Evolutionary conservation across 1,140 invertebrate genomes (phyloP), one percentile per base, ranked within the genome.

Genomic region (Caenorhabditis inopinata): DNA sequence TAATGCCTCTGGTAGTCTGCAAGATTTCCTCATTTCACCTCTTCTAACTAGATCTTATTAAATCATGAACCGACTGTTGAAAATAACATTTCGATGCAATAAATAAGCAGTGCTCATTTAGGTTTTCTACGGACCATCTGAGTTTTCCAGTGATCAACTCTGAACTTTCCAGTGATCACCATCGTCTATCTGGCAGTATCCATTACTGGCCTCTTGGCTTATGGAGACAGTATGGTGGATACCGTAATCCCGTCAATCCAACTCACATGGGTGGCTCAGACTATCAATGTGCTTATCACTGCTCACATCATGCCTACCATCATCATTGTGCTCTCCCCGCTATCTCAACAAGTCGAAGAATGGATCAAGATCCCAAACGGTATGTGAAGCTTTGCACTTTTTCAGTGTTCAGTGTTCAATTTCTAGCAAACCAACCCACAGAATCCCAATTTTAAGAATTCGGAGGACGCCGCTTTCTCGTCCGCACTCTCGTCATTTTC

Each of bases 401-500:
- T 51, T 5, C 16, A 51, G 23, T 51, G n/a, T n/a, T 25, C 7
- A 51, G 23, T 18, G 5, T 18, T 51, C 5, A 51, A 51, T 18
- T n/a, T 51, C 18, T n/a, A n/a, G 48, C 18, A 9, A 9, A 51
- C 18, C n/a, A n/a, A n/a, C n/a, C n/a, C n/a, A n/a, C n/a, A n/a
- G n/a, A 51, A 25, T 21, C 14, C 12, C 23, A 7, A 27, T 18
- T 58, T 91, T 91, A 79, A 96, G 94, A 91, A 38, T 96, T 97
- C 85, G 92, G 92, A 76, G 91, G 92, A 88, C 93, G 92, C 86
- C 90, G 95, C 9, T 93, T 93, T 75, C 87, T 93, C 0, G 88
- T 94, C 18, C 91, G 95, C 35, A 93, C 93, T 2, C 86, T 90
- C 0, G 89, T 96, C 2, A 90, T 95, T 6, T 90, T 92, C 0